Conservation (phyloP, 2,797 vertebrate species). For the Melanogrammus aeglefinus region DNA sequence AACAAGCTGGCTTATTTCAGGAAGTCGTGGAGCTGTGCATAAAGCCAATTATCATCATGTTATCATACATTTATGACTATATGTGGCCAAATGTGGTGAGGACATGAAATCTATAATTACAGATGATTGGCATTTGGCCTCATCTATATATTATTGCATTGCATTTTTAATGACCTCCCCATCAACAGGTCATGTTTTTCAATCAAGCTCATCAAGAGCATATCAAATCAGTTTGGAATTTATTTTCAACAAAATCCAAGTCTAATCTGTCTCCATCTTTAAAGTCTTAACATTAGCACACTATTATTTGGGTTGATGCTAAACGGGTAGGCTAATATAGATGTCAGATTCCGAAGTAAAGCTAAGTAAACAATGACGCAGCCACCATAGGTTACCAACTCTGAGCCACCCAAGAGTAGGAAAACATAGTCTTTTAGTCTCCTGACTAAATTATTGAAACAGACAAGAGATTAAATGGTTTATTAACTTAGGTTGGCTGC, state of each 20-base stretch:
- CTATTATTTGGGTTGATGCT: background rate
- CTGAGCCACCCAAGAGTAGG: constrained; percentile 25
- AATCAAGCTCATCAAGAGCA: background rate
- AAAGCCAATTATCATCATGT: no score
- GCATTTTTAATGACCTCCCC: background rate
- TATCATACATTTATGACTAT: no score
- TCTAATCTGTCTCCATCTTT: constrained; percentile 4
- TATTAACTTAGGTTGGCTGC: background rate
- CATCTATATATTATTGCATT: background rate
- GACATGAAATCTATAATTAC: no score
- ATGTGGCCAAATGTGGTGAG: no score
- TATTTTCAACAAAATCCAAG: background rate
- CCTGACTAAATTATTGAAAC: constrained; percentile 24
- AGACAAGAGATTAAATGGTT: background rate
- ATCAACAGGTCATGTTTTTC: background rate
- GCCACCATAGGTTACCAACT: background rate
- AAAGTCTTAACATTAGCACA: background rate
- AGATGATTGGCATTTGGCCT: no score
- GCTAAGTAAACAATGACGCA: constrained; percentile 33
- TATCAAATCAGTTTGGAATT: background rate
- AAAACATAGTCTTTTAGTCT: constrained; percentile 26
- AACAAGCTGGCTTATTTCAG: no score
- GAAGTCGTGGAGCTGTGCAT: no score
- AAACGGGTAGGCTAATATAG: constrained; percentile 6
- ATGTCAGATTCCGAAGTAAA: constrained; percentile 36